Evolutionary conservation across 92 coral and sea anemone species (phyloP), one percentile per base, ranked within the genome.

Genomic region (Epizoanthus stellaris): DNA sequence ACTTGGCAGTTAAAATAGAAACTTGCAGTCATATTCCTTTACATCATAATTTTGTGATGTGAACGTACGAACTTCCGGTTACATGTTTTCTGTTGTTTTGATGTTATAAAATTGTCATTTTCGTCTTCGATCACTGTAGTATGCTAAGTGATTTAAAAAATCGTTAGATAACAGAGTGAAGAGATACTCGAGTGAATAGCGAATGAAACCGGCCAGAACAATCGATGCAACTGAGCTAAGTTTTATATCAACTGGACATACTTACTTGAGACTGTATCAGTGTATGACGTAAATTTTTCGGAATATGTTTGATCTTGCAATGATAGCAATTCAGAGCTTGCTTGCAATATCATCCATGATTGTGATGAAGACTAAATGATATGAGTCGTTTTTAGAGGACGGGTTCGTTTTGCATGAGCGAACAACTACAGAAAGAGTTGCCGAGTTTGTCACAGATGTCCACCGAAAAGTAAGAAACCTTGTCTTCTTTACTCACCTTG

Each of bases 51-150:
- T 68, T 68, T 65, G 58, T 85, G 80, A 80, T 80, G 42, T 42
- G 73, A 76, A 54, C 43, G 77, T 53, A 23, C 77, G 80, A 74
- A 89, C 89, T 85, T 89, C 92, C 92, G 92, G 92, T 89, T 56
- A 85, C 86, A 71, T 53, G 20, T 53, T 23, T 64, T 85, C 56
- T 53, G 45, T 73, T 39, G 89, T 79, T 63, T 63, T 43, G 19
- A 70, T 25, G 47, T 62, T 59, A 43, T 20, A 34, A 63, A 56
- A 63, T 62, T 70, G 61, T 79, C 83, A 79, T 79, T 77, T 75
- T 79, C 71, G 17, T 12, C 70, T 42, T 79, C 65, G 49, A 79
- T 43, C 38, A 59, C n/a, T 6, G 9, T 79, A 58, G 58, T 56
- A 30, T 63, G 52, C 15, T 58, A 23, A 11, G 71, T 15, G 52